Evolutionary conservation across 2,113 vertebrate species (phyloP), one percentile per base, ranked within the genome.

Genomic region (Megalops atlanticus): DNA sequence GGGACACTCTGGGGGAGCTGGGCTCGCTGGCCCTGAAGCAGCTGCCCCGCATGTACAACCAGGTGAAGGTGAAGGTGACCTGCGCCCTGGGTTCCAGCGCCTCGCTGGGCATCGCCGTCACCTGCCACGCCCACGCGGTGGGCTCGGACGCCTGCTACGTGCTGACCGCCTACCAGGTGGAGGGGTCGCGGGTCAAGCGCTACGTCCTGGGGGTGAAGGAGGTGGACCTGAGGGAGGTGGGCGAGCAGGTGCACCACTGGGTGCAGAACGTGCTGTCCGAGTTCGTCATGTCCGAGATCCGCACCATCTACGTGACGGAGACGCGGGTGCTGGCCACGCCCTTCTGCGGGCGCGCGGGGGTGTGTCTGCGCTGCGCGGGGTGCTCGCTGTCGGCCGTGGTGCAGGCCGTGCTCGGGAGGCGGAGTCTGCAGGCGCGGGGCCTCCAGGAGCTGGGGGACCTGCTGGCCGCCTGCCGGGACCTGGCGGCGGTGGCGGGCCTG

Each of bases 41-140:
- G 88, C 91, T 99, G 88, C 97, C 97, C 0, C 96, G 97, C 84
- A 98, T 99, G 97, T 99, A 99, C 93, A 99, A 99, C 94, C 97
- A 99, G 88, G 97, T 99, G 84, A 99, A 99, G 89, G 98, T 99
- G 79, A 99, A 99, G 83, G 97, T 99, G 87, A 99, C 97, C 0
- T 99, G 98, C 0, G 97, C 98, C 27, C 91, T 99, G 11, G 98
- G 98, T 85, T 97, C 97, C 88, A 98, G 97, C 0, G 93, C 96
- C 0, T 98, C 97, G n/a, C 91, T 96, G 1, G 98, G 98, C 81
- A 98, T 99, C 0, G 97, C 97, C 0, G 96, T 99, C 72, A 98
- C 98, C 38, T 99, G 98, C 87, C 97, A 99, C 92, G 96, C 97
- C 0, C 97, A 98, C 91, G 95, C 95, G 0, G 85, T 97, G 0